Percentiles rank a stretch among this genome's conserved stretches.
phyloP scores from a whole-genome alignment of 2,888 invertebrate species.

The Pseudolycoriella hygida region DNA sequence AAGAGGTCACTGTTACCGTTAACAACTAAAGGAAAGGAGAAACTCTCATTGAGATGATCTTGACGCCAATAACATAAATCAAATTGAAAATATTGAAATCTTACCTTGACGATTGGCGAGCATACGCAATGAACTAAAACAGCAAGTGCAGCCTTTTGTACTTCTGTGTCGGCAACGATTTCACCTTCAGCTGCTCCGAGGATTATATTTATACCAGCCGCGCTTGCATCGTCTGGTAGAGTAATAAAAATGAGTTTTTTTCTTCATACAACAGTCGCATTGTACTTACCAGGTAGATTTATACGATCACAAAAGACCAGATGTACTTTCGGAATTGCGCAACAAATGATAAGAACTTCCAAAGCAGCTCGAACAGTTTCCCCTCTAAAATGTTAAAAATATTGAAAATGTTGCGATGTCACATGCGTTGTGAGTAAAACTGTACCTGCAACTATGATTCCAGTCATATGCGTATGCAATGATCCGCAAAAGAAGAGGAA shows the following conservation, averaged over 20 bases:
- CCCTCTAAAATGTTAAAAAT: constrained; percentile 30
- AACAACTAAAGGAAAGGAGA: too few species aligned
- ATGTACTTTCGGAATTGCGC: constrained; percentile 70
- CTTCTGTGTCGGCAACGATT: constrained; percentile 76
- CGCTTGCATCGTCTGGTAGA: constrained; percentile 53
- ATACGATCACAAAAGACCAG: constrained; percentile 54
- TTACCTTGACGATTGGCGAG: constrained; percentile 67
- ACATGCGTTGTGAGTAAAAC: too few species aligned
- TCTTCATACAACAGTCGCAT: too few species aligned
- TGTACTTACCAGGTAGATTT: constrained; percentile 31
- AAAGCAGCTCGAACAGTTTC: constrained; percentile 68
- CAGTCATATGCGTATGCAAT: constrained; percentile 82
- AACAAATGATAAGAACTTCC: constrained; percentile 80
- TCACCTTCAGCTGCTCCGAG: constrained; percentile 81
- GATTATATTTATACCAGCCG: constrained; percentile 65
- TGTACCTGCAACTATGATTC: constrained; percentile 73
- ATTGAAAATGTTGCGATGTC: neutral
- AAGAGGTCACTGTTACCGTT: constrained; percentile 8
- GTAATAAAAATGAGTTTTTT: too few species aligned
- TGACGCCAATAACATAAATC: too few species aligned
- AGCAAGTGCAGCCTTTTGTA: constrained; percentile 77
- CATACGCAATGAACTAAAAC: constrained; percentile 89
- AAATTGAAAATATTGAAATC: too few species aligned
- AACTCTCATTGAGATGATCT: too few species aligned
- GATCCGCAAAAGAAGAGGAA: constrained; percentile 63